Conservation (phyloP, 2,797 vertebrate species). For the Geotrypetes seraphini region DNA sequence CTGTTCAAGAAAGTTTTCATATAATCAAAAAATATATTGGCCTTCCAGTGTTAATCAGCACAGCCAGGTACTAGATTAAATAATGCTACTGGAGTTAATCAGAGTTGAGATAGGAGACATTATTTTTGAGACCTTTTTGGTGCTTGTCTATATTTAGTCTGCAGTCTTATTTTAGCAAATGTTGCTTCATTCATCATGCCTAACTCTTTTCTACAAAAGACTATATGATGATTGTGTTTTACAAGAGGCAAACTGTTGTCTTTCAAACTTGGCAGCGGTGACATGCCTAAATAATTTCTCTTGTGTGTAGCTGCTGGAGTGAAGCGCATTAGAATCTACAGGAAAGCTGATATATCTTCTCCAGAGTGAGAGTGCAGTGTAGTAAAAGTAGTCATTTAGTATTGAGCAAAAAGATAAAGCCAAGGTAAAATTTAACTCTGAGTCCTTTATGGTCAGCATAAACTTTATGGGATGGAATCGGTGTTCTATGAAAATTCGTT, state of each 20-base stretch:
- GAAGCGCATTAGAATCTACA: slow-evolving; percentile 40
- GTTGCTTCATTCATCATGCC: too few species aligned
- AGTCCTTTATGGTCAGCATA: slow-evolving; percentile 13
- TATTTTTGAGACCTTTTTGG: too few species aligned
- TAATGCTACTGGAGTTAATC: too few species aligned
- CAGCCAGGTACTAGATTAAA: too few species aligned
- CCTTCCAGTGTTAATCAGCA: too few species aligned
- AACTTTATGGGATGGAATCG: slow-evolving; percentile 4
- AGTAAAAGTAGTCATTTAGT: slow-evolving; percentile 16
- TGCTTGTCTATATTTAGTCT: too few species aligned
- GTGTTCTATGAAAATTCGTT: background rate
- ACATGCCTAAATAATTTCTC: slow-evolving; percentile 18
- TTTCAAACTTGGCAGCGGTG: slow-evolving; percentile 36
- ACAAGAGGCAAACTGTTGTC: slow-evolving; percentile 31
- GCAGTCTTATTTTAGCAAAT: too few species aligned
- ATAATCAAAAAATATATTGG: too few species aligned
- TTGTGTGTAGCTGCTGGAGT: slow-evolving; percentile 28
- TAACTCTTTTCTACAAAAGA: too few species aligned
- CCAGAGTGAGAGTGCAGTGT: slow-evolving; percentile 24
- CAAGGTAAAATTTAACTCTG: slow-evolving; percentile 18
- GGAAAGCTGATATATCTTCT: slow-evolving; percentile 22
- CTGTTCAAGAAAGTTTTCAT: too few species aligned
- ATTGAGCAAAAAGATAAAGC: slow-evolving; percentile 13
- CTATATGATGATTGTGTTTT: slow-evolving; percentile 9
- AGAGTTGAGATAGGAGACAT: too few species aligned